phyloP scores from a whole-genome alignment of 2,888 invertebrate genomes.

The Poecilobothrus nobilitatus region DNA sequence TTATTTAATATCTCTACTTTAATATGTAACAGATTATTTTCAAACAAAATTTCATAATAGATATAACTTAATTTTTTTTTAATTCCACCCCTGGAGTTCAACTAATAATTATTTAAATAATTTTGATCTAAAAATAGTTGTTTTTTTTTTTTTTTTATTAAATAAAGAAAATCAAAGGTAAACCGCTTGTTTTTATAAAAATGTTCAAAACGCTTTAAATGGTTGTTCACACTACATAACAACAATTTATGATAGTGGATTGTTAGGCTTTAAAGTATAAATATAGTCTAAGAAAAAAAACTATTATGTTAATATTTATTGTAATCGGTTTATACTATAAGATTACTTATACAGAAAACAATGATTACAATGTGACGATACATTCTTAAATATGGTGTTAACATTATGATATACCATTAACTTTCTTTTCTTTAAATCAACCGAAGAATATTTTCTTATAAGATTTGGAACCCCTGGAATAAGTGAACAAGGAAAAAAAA shows the following conservation, averaged over 20 bases:
- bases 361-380: neutral
- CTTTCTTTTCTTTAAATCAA: neutral
- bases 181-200: neutral
- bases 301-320: neutral
- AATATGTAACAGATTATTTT: too few species aligned
- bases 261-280: too few species aligned
- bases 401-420: neutral
- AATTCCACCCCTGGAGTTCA: neutral
- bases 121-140: too few species aligned
- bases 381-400: conserved; percentile 1
- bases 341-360: neutral
- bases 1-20: too few species aligned
- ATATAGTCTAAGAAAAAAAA: neutral
- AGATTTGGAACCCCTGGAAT: too few species aligned
- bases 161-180: neutral
- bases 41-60: neutral
- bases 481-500: too few species aligned
- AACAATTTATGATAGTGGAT: neutral
- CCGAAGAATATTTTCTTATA: too few species aligned
- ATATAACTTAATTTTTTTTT: neutral
- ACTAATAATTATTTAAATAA: neutral
- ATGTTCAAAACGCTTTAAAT: neutral
- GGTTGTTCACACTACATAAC: neutral
- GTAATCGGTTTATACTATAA: neutral
- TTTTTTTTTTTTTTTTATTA: too few species aligned